phyloP scores from a whole-genome alignment of 2,113 vertebrate species.

The Phasianus colchicus region DNA sequence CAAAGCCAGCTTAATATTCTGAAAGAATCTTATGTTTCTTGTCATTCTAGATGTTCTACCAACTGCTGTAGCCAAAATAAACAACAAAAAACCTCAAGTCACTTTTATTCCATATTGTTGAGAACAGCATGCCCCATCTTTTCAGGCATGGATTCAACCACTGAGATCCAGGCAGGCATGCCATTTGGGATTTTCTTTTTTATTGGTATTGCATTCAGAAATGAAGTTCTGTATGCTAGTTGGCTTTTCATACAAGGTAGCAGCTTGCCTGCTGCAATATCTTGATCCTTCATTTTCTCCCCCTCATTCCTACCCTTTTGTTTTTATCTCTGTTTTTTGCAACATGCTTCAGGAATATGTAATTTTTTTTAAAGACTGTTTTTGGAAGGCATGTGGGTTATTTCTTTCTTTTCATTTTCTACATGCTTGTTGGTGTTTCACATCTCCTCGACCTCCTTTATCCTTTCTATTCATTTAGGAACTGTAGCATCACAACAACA shows the following conservation, averaged over 20 bases:
- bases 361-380: neutral
- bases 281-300: neutral
- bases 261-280: neutral
- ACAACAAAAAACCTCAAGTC: neutral
- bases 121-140: neutral
- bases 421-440: neutral
- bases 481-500: neutral
- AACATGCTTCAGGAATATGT: neutral
- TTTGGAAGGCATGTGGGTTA: neutral
- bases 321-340: neutral
- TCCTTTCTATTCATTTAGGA: neutral
- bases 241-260: neutral
- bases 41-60: neutral
- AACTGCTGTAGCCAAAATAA: neutral
- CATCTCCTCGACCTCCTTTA: neutral
- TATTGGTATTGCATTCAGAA: accelerated
- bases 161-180: neutral
- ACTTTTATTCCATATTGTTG: neutral
- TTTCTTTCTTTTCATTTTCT: neutral
- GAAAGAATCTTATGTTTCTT: neutral
- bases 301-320: neutral
- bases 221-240: neutral
- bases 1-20: neutral
- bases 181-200: neutral
- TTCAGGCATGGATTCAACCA: neutral